Evolutionary conservation across 2,797 vertebrate genomes (phyloP), one percentile per base, ranked within the genome.

Genomic region (Lacerta viridis): DNA sequence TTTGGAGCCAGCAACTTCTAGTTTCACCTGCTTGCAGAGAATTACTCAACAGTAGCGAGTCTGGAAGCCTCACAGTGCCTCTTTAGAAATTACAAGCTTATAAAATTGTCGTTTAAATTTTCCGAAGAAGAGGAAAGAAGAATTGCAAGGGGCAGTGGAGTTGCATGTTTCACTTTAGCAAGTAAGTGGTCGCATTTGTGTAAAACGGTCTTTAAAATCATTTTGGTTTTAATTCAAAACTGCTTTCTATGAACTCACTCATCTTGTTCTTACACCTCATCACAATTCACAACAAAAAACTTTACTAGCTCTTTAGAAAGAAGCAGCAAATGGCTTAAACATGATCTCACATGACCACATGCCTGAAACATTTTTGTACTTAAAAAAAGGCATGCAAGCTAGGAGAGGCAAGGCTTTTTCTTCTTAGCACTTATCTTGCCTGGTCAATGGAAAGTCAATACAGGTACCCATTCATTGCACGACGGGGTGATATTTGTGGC

Each of bases 221-320:
- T 64, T 66, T 17, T 84, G 36, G 33, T 69, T 88, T 87, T 74
- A 87, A 50, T 76, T 82, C 41, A 50, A n/a, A 85, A 76, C 50
- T 39, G 41, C 7, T 66, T 78, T 66, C 69, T 59, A 33, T 15
- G n/a, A 66, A 50, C 50, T 13, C 39, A 25, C 17, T 25, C 2
- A n/a, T 1, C 17, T 77, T 85, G 84, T 25, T 68, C 39, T 68
- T 68, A 7, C 11, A 33, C 10, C 9, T 68, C 18, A 46, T 18
- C 77, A 43, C 75, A 78, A 77, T 43, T 68, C 10, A 66, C 27
- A 84, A 85, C 11, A 36, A 75, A 41, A 76, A 59, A 3, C 23
- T 61, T 75, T 25, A 20, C 55, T 41, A 75, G n/a, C 36, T 41
- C 25, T 36, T 4, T 7, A 66, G 20, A 10, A 68, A 85, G 7